A percentile compares a stretch with the other conserved stretches of the same genome.
phyloP scores from a whole-genome alignment of 2,113 vertebrate species.

The Peromyscus leucopus region DNA sequence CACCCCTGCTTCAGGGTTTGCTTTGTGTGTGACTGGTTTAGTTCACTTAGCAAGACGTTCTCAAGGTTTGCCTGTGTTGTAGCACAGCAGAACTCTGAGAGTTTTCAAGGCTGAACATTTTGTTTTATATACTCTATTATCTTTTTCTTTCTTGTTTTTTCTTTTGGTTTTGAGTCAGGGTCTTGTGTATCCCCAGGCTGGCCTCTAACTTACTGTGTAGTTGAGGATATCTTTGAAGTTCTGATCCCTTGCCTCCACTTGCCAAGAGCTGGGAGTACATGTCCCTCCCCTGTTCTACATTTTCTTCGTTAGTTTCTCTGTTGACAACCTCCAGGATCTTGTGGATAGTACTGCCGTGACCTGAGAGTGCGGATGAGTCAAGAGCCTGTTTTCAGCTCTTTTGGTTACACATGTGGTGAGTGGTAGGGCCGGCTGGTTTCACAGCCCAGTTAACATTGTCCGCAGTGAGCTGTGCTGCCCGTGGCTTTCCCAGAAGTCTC shows the following conservation, averaged over 20 bases:
- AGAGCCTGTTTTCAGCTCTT: slow-evolving; percentile 4
- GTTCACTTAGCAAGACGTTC: not conserved
- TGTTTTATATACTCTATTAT: too few species aligned
- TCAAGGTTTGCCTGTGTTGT: not conserved
- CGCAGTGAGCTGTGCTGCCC: not conserved
- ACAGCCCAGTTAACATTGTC: not conserved
- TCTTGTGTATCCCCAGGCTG: not conserved
- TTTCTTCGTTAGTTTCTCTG: not conserved
- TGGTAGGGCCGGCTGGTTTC: not conserved
- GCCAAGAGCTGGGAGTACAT: not conserved
- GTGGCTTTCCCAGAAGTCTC: not conserved
- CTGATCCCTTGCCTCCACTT: not conserved
- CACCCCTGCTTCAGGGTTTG: not conserved
- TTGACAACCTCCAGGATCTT: not conserved
- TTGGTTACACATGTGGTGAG: not conserved
- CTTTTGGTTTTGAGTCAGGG: not conserved
- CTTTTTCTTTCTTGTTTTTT: not conserved
- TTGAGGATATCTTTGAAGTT: not conserved
- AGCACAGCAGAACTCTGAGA: not conserved
- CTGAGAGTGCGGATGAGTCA: not conserved
- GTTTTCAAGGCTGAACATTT: not conserved
- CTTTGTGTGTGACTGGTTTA: not conserved
- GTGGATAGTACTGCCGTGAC: not conserved
- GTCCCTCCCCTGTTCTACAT: not conserved
- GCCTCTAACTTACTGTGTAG: not conserved